phyloP scores from a whole-genome alignment of 2,113 vertebrate species.

The Stercorarius parasiticus region DNA sequence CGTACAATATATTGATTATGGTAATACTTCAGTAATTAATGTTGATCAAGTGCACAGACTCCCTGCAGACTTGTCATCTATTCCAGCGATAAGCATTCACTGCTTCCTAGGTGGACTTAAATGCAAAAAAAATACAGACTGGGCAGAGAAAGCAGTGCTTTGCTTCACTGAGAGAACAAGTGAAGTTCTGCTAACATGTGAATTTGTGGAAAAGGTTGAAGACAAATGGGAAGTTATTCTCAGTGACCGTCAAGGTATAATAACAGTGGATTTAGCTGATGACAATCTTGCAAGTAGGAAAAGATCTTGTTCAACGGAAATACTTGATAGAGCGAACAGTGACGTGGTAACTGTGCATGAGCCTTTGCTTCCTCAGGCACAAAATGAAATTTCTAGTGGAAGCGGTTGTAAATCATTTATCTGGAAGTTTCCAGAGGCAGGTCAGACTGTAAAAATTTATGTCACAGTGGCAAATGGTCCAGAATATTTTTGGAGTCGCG shows the following conservation, averaged over 20 bases:
- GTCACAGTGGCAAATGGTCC: constrained; percentile 72
- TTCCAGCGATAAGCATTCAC: constrained; percentile 79
- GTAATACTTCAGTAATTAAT: constrained; percentile 79
- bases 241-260: constrained; percentile 66
- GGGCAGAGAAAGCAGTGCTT: constrained; percentile 52
- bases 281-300: not conserved
- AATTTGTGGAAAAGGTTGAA: constrained; percentile 78
- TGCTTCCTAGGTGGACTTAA: constrained; percentile 78
- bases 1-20: constrained; percentile 91
- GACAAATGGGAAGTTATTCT: constrained; percentile 86
- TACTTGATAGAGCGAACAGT: not conserved
- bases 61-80: constrained; percentile 38
- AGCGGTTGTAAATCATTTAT: constrained; percentile 33
- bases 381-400: not conserved
- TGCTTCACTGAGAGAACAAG: constrained; percentile 75
- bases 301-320: not conserved
- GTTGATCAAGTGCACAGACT: constrained; percentile 72
- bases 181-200: constrained; percentile 74
- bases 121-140: not conserved
- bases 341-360: not conserved
- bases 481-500: constrained; percentile 87
- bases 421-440: constrained; percentile 71
- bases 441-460: constrained; percentile 76
- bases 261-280: constrained; percentile 65
- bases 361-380: not conserved